Evolutionary conservation across 2,797 vertebrate genomes (phyloP), one percentile per base, ranked within the genome.

Genomic region (Sebastes iracundus): DNA sequence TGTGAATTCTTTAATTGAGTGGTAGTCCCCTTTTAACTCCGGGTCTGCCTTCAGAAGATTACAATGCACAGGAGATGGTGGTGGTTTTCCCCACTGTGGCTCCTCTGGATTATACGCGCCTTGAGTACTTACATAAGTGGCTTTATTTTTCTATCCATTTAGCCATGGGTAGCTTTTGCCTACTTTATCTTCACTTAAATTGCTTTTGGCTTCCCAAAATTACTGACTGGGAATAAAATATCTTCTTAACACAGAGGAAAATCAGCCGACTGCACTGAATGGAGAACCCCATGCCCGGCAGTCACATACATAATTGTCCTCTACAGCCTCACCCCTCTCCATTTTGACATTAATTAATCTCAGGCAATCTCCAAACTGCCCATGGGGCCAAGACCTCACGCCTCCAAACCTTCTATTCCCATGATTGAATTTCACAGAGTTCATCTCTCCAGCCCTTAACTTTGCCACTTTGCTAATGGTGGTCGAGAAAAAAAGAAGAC

Each of bases 311-410:
- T 92, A 90, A 93, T 93, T 91, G 87, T 90, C 80, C 89, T 86
- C 77, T 32, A 53, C 28, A 68, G 88, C 81, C 80, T 90, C 71
- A 77, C 59, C 78, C 18, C 83, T 79, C 71, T 89, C 80, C 75
- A 42, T 87, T 91, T 90, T 93, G 89, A 93, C 93, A 80, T 91
- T 86, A 93, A 94, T 93, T 92, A 94, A 92, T 93, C 88, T 89
- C 66, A 88, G 75, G 90, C 90, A 88, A 92, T 93, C 88, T 91
- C 88, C 81, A 87, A 91, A 89, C 90, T 76, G 86, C 90, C 85
- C 87, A 77, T 83, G 81, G 84, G 91, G 86, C 82, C 78, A 82
- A 80, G 89, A 88, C 91, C 90, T 93, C 78, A 78, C 80, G 79
- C 89, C 88, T 91, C 80, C 90, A 72, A 90, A 82, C 84, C 77